Base-by-base conservation (phyloP, 2,113 vertebrate genomes). In the Sprattus sprattus region DNA sequence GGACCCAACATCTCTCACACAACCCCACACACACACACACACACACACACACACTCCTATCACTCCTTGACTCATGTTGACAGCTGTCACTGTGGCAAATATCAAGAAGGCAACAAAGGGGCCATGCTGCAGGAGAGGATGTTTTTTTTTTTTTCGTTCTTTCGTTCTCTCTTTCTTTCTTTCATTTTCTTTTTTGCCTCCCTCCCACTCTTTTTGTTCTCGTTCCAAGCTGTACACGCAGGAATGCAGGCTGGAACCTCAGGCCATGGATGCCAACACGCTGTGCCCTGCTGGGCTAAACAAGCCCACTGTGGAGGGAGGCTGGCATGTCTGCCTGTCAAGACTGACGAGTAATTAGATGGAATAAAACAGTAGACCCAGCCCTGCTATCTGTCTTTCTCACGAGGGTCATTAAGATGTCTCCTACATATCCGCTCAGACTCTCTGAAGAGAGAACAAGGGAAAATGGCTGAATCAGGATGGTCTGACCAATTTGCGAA, bases 31-130 rank as follows among this genome's bases (percentile, higher is more conserved):
- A 84, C 87, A 90, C 44, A 78, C n/a, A 78, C 11, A 32, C 25
- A 32, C 28, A 75, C 9, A 83, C 86, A 87, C 85, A 90, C 81
- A 60, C 80, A 83, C 83, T 46, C 39, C 20, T 9, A 47, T 89
- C 71, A 83, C 85, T 83, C 44, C 15, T 82, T 89, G 87, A 92
- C 90, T 91, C 45, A 25, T 84, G 47, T 52, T 91, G 93, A 94
- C 93, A 90, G 90, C 92, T 93, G 93, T 93, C 92, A 92, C 89
- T 88, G 88, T 88, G 86, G 25, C 11, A 85, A 81, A 93, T n/a
- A 81, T 95, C 92, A 92, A 84, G 60, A 81, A 82, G 44, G 32
- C 89, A 85, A 85, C 87, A 86, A 78, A 78, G 71, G 15, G 0
- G 44, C 6, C 44, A 16, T 82, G 45, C 20, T 85, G 39, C 50